Conservation (phyloP, 2,888 invertebrate species). For the Biston betularia region DNA sequence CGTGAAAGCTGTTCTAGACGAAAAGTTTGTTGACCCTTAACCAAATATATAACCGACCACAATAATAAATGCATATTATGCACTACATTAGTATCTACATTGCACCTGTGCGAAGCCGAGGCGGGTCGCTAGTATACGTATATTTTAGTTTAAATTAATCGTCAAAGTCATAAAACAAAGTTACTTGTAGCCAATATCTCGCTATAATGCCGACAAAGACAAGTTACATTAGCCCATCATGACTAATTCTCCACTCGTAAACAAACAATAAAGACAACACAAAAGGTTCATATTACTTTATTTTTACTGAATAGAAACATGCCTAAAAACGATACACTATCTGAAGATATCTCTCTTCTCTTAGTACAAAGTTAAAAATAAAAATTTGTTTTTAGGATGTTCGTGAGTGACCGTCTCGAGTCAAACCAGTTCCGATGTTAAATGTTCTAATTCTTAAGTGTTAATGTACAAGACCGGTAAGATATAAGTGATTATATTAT, state of each 20-base stretch:
- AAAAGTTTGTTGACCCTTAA: too few relatives aligned
- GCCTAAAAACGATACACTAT: slow-evolving; percentile 3
- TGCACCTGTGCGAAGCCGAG: too few relatives aligned
- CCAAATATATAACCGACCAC: too few relatives aligned
- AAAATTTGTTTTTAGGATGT: slow-evolving; percentile 18
- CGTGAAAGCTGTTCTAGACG: too few relatives aligned
- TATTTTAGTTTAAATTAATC: too few relatives aligned
- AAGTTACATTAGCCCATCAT: background rate
- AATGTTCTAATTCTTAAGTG: slow-evolving; percentile 28
- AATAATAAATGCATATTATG: too few relatives aligned
- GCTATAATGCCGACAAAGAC: too few relatives aligned
- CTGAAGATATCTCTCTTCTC: background rate
- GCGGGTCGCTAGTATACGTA: too few relatives aligned
- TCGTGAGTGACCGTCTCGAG: slow-evolving; percentile 32
- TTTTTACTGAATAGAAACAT: background rate
- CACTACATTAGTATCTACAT: too few relatives aligned
- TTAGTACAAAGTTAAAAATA: slow-evolving; percentile 11
- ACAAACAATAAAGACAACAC: slow-evolving; percentile 1
- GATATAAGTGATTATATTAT: slow-evolving; percentile 11
- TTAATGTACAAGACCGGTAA: slow-evolving; percentile 19
- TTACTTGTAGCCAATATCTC: too few relatives aligned
- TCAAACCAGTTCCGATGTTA: slow-evolving; percentile 21
- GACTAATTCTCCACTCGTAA: background rate
- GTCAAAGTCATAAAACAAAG: too few relatives aligned
- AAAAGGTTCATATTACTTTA: slow-evolving; percentile 12